Evolutionary conservation across 1,140 invertebrate genomes (phyloP).

Genomic region (Camponotus floridanus): DNA sequence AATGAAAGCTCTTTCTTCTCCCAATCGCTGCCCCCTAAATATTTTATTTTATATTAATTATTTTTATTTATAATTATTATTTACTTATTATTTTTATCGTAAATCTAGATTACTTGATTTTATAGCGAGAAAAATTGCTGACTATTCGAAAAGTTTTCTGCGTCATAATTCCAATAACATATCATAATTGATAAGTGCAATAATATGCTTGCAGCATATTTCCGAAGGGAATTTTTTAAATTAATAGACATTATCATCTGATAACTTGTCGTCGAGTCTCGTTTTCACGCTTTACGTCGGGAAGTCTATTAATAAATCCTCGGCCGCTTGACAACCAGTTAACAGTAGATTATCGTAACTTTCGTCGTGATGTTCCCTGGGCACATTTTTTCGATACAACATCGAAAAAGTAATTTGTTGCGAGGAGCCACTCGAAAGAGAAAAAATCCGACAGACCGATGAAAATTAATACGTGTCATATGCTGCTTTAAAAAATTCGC

Average conservation of each 20-base stretch:
- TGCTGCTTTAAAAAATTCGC: slow-evolving; percentile 32
- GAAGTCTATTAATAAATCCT: slow-evolving; percentile 37
- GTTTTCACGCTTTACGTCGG: background rate
- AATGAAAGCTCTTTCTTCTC: background rate
- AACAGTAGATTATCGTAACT: slow-evolving; percentile 46
- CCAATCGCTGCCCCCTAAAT: background rate
- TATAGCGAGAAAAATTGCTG: background rate
- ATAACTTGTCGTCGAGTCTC: slow-evolving; percentile 2
- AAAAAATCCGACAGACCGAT: background rate
- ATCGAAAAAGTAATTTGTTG: slow-evolving; percentile 22
- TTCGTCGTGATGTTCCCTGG: slow-evolving; percentile 15
- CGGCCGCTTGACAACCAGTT: slow-evolving; percentile 45
- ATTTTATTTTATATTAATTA: background rate
- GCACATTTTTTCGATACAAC: background rate
- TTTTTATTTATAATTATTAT: slow-evolving; percentile 4
- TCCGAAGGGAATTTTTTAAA: background rate
- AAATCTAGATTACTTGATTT: background rate
- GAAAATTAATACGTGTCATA: slow-evolving; percentile 36
- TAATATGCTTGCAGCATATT: background rate
- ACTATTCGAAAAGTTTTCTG: background rate
- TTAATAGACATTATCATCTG: slow-evolving; percentile 32
- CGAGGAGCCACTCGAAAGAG: background rate
- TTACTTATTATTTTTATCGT: background rate
- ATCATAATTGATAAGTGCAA: background rate
- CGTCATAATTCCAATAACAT: background rate